A percentile compares a stretch with the other conserved stretches of the same genome.
Evolutionary conservation across 2,113 vertebrate genomes (phyloP).

Genomic region (Tragelaphus buxtoni): DNA sequence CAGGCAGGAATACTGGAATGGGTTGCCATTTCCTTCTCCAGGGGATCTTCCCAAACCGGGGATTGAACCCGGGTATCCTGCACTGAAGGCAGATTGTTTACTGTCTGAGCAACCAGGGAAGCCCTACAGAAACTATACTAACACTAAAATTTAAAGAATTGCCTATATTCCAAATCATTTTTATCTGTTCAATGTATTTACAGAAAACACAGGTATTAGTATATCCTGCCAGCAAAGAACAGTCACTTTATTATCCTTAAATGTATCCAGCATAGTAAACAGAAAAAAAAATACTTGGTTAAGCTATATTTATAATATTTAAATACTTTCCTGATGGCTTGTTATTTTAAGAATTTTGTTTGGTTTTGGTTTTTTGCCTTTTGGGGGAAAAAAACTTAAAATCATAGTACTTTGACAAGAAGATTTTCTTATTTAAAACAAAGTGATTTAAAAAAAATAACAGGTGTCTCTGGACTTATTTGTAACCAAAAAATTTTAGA

Average conservation of each 20-base stretch:
- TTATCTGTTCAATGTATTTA: not conserved
- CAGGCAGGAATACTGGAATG: not conserved
- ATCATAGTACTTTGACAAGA: not conserved
- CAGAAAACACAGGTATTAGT: not conserved
- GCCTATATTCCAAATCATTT: not conserved
- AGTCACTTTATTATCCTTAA: not conserved
- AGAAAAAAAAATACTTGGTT: not conserved
- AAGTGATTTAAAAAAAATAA: not conserved
- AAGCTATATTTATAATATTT: not conserved
- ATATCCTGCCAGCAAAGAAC: not conserved
- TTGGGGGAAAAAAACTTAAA: not conserved
- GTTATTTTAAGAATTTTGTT: not conserved
- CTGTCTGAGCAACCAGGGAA: not conserved
- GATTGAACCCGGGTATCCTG: not conserved
- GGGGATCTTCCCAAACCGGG: not conserved
- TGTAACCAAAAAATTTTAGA: not conserved
- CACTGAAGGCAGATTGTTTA: not conserved
- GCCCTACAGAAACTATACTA: not conserved
- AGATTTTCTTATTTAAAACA: not conserved
- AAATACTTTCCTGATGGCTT: not conserved
- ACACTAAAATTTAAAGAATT: not conserved
- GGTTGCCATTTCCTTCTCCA: not conserved
- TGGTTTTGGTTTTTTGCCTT: not conserved
- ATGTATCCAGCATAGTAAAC: not conserved
- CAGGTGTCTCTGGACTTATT: not conserved